These are phyloP conservation scores for Synanthedon myopaeformis DNA, from an alignment of 2,888 invertebrate species.

Conservation along the genomic window DNA sequence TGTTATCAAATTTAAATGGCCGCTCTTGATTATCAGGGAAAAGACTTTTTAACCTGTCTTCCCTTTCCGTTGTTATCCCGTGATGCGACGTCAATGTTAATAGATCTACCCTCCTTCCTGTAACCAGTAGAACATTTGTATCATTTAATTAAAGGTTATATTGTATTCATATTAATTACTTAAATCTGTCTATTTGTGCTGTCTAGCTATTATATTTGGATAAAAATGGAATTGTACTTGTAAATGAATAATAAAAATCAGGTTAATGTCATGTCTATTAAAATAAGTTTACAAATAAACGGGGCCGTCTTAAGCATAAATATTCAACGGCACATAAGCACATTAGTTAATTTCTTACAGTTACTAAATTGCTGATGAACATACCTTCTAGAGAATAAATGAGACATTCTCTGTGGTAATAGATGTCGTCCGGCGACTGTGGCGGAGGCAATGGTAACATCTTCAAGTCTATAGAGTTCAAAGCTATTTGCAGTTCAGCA, in stretches of 20 bases:
- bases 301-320: too few relatives aligned
- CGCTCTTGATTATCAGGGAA: conserved; percentile 80
- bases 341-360: too few relatives aligned
- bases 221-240: too few relatives aligned
- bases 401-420: conserved; percentile 85
- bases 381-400: conserved; percentile 80
- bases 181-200: too few relatives aligned
- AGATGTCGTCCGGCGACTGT: conserved; percentile 75
- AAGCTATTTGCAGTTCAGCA: conserved; percentile 80
- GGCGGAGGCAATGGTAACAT: conserved; percentile 53
- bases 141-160: background rate
- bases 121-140: background rate
- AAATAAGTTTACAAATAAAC: too few relatives aligned
- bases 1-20: conserved; percentile 80
- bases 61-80: conserved; percentile 78
- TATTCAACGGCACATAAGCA: too few relatives aligned
- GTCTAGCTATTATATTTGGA: too few relatives aligned
- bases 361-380: too few relatives aligned
- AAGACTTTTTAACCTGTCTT: conserved; percentile 77
- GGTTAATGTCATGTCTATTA: too few relatives aligned
- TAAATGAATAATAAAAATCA: too few relatives aligned
- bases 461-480: conserved; percentile 76
- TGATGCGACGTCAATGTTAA: conserved; percentile 86
- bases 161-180: too few relatives aligned
- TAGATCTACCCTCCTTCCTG: conserved; percentile 78